phyloP scores from a whole-genome alignment of 2,797 vertebrate genomes.

The Alauda arvensis region DNA sequence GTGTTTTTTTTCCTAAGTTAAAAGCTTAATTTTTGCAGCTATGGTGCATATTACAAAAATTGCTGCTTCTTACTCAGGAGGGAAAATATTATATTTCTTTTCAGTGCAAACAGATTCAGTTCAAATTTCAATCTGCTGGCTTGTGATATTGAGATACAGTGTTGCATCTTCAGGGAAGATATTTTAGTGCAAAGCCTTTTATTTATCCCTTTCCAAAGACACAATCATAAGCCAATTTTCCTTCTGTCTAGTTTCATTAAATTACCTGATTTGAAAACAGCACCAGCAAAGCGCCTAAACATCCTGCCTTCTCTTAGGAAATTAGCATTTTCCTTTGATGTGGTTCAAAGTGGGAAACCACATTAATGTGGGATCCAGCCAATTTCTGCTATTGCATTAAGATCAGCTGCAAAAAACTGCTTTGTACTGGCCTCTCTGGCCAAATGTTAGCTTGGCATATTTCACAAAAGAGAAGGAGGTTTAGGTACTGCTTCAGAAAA shows the following conservation, averaged over 20 bases:
- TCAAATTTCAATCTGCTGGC: neutral
- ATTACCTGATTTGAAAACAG: constrained; percentile 5
- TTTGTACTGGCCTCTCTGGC: neutral
- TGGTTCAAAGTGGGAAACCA: constrained; percentile 29
- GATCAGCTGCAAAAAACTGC: neutral
- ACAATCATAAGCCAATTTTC: constrained; percentile 30
- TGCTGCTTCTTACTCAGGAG: neutral
- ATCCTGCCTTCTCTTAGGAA: constrained; percentile 9
- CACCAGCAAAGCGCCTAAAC: neutral
- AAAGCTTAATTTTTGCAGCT: neutral
- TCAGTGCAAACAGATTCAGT: neutral
- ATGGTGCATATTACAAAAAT: neutral
- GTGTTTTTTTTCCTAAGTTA: neutral
- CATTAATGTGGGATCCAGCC: neutral
- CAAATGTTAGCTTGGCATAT: constrained; percentile 30
- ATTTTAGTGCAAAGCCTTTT: neutral
- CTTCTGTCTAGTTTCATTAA: constrained; percentile 37
- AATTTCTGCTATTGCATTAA: constrained; percentile 23
- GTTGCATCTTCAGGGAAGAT: neutral
- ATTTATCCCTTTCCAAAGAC: constrained; percentile 12
- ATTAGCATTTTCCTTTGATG: constrained; percentile 42
- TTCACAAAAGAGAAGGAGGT: neutral
- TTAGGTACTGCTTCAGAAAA: neutral
- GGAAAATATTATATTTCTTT: neutral
- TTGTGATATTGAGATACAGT: neutral